Evolutionary conservation across 2,797 vertebrate species (phyloP).

Genomic region (Pangasius larnaudii): DNA sequence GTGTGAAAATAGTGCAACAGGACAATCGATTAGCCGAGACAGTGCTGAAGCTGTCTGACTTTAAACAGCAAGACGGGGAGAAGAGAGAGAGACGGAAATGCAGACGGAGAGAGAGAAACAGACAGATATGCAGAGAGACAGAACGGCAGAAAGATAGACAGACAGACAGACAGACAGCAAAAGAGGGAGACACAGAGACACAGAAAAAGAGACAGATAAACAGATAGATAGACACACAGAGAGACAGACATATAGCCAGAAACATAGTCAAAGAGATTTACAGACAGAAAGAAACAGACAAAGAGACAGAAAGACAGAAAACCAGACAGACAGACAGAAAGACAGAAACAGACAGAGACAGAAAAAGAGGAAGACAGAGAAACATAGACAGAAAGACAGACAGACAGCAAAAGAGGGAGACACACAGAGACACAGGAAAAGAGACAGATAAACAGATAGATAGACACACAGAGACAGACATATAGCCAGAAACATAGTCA

Average conservation of each 20-base stretch:
- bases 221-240: not conserved
- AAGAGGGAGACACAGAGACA: not conserved
- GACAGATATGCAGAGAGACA: not conserved
- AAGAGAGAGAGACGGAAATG: not conserved
- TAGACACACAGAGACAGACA: too few relatives aligned
- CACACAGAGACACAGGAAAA: too few relatives aligned
- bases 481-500: too few relatives aligned
- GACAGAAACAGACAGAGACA: not conserved
- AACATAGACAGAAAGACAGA: too few relatives aligned
- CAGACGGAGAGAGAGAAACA: not conserved
- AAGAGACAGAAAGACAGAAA: not conserved
- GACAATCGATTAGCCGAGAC: conserved; percentile 62
- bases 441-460: too few relatives aligned
- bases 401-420: too few relatives aligned
- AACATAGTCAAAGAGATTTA: not conserved
- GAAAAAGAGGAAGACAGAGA: too few relatives aligned
- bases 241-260: too few relatives aligned
- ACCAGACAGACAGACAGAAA: too few relatives aligned
- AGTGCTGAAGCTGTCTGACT: conserved; percentile 15
- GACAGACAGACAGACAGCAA: not conserved
- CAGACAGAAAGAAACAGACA: not conserved
- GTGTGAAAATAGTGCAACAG: conserved; percentile 57
- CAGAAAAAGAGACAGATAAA: not conserved
- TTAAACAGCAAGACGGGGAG: not conserved
- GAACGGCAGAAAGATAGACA: not conserved